Percentiles rank a stretch among this genome's conserved stretches.
These are phyloP conservation scores for Ellobium chinense DNA, from an alignment of 2,888 invertebrate genomes.

Conservation along the genomic window DNA sequence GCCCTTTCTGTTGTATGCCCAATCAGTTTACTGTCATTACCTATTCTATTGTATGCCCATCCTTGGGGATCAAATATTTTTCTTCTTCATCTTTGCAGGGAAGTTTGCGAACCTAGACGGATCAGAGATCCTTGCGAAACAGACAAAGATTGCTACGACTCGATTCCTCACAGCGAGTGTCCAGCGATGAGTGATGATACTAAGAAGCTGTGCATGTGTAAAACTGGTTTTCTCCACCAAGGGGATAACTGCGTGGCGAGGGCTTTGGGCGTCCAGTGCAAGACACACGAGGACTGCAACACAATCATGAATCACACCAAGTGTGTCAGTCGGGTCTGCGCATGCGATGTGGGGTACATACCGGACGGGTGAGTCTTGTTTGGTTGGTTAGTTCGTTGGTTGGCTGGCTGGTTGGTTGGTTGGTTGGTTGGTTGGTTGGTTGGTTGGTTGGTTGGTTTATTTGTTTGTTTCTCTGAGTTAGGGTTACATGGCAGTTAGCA, in stretches of 20 bases:
- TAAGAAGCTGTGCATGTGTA: neutral
- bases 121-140: neutral
- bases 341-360: conserved; percentile 9
- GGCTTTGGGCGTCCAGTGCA: conserved; percentile 5
- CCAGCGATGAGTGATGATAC: neutral
- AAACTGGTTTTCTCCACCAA: neutral
- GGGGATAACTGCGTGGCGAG: neutral
- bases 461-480: too few species aligned
- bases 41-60: too few species aligned
- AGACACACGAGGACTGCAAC: neutral
- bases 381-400: too few species aligned
- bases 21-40: too few species aligned
- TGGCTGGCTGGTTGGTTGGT: too few species aligned
- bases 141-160: neutral
- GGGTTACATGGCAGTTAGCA: too few species aligned
- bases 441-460: too few species aligned
- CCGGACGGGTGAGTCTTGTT: neutral
- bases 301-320: conserved; percentile 23
- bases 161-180: neutral
- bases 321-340: conserved; percentile 12
- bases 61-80: too few species aligned
- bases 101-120: neutral
- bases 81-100: too few species aligned
- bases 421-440: too few species aligned
- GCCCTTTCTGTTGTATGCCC: too few species aligned